These are phyloP conservation scores for Dolichomitus sp. DNA, from an alignment of 2,888 invertebrate genomes.

Conservation along the genomic window DNA sequence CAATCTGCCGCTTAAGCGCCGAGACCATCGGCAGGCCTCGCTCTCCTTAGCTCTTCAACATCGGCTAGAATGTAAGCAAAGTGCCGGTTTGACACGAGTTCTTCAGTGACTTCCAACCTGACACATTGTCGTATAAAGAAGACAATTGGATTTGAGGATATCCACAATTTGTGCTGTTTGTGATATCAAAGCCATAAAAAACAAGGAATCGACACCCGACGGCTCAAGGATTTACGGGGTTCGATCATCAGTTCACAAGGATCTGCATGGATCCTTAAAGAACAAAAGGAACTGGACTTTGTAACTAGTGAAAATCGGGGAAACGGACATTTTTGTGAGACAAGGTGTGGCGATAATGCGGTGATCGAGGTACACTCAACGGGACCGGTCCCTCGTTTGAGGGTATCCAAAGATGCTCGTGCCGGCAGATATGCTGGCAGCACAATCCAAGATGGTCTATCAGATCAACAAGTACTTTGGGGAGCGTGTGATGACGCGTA, in stretches of 20 bases:
- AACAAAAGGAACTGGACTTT: background rate
- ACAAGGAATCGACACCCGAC: slow-evolving; percentile 43
- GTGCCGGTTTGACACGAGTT: slow-evolving; percentile 38
- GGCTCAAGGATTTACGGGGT: slow-evolving; percentile 36
- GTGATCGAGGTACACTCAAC: slow-evolving; percentile 57
- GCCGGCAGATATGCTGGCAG: slow-evolving; percentile 97
- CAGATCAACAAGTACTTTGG: slow-evolving; percentile 98
- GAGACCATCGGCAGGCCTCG: slow-evolving; percentile 76
- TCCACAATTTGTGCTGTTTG: background rate
- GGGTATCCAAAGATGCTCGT: slow-evolving; percentile 91
- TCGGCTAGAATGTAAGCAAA: slow-evolving; percentile 48
- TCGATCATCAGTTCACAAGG: background rate
- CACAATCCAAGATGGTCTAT: slow-evolving; percentile 97
- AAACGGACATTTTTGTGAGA: background rate
- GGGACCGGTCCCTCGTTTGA: slow-evolving; percentile 47
- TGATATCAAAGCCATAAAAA: background rate
- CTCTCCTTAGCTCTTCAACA: slow-evolving; percentile 73
- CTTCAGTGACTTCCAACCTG: background rate
- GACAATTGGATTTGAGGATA: background rate
- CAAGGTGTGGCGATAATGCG: slow-evolving; percentile 60
- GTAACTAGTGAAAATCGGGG: background rate
- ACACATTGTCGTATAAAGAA: background rate
- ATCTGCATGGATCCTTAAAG: slow-evolving; percentile 33
- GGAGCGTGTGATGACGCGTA: slow-evolving; percentile 95
- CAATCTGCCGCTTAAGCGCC: slow-evolving; percentile 80